A percentile compares a stretch with the other conserved stretches of the same genome.
These are phyloP conservation scores for Oxygymnocypris stewartii DNA, from an alignment of 2,113 vertebrate species.

Conservation along the genomic window DNA sequence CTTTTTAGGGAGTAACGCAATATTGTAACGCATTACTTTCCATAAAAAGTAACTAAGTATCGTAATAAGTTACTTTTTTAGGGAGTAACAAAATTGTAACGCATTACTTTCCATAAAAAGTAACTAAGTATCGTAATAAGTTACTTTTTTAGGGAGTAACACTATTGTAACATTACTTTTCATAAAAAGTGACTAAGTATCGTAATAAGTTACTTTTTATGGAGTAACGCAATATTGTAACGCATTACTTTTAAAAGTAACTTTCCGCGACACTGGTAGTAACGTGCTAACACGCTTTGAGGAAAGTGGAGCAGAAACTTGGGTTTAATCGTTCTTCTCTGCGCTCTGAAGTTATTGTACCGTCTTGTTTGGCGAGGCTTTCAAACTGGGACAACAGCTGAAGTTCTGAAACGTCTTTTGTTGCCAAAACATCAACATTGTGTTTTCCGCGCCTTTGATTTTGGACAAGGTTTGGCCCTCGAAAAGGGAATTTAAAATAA, in stretches of 20 bases:
- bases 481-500: conserved; percentile 53
- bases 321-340: conserved; percentile 34
- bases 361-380: conserved; percentile 48
- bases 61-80: too few relatives aligned
- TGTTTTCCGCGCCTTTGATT: conserved; percentile 24
- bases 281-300: conserved; percentile 18
- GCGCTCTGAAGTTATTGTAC: conserved; percentile 46
- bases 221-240: background rate
- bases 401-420: conserved; percentile 39
- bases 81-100: too few relatives aligned
- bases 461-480: conserved; percentile 38
- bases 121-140: too few relatives aligned
- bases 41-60: too few relatives aligned
- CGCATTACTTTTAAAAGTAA: too few relatives aligned
- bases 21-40: too few relatives aligned
- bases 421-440: conserved; percentile 15
- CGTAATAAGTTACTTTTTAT: too few relatives aligned
- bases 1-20: too few relatives aligned
- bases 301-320: conserved; percentile 60
- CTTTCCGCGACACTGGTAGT: background rate
- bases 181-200: too few relatives aligned
- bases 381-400: conserved; percentile 52
- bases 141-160: too few relatives aligned
- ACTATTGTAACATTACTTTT: too few relatives aligned
- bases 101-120: too few relatives aligned